Conservation (phyloP, 1,140 invertebrate genomes). For the Caenorhabditis brenneri region DNA sequence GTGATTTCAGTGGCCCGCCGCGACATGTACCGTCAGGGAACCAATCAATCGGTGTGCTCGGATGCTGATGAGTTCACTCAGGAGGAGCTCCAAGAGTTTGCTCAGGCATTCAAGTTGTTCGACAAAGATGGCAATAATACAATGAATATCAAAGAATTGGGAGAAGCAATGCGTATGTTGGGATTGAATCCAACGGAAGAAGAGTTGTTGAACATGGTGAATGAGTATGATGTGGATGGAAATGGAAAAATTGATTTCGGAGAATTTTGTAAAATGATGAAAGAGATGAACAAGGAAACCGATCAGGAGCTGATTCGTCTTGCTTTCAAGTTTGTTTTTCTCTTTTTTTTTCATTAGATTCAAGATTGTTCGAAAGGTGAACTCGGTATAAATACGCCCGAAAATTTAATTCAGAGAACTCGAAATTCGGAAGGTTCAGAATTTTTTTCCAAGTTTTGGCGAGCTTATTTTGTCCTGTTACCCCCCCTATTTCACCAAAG, state of each 20-base stretch:
- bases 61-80: conserved; percentile 69
- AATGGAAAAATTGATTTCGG: conserved; percentile 70
- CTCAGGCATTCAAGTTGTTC: conserved; percentile 70
- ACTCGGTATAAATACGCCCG: too few species aligned
- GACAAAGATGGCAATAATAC: conserved; percentile 71
- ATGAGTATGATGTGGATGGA: conserved; percentile 69
- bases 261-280: conserved; percentile 71
- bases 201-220: conserved; percentile 69
- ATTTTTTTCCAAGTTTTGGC: too few species aligned
- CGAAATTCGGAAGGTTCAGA: too few species aligned
- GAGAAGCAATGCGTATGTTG: conserved; percentile 69
- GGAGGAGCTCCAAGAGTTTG: conserved; percentile 70
- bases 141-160: conserved; percentile 71
- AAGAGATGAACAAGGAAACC: conserved; percentile 71
- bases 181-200: conserved; percentile 71
- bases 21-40: conserved; percentile 65
- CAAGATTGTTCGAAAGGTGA: too few species aligned
- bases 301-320: conserved; percentile 70
- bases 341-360: not conserved
- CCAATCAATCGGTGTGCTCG: conserved; percentile 61
- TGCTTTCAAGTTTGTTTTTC: conserved; percentile 67
- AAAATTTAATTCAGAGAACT: too few species aligned
- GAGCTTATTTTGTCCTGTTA: too few species aligned
- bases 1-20: conserved; percentile 23
- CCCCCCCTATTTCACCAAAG: too few species aligned